These are phyloP conservation scores for Mesorhabditis sp. DNA, from an alignment of 2,888 invertebrate genomes.

Conservation along the genomic window DNA sequence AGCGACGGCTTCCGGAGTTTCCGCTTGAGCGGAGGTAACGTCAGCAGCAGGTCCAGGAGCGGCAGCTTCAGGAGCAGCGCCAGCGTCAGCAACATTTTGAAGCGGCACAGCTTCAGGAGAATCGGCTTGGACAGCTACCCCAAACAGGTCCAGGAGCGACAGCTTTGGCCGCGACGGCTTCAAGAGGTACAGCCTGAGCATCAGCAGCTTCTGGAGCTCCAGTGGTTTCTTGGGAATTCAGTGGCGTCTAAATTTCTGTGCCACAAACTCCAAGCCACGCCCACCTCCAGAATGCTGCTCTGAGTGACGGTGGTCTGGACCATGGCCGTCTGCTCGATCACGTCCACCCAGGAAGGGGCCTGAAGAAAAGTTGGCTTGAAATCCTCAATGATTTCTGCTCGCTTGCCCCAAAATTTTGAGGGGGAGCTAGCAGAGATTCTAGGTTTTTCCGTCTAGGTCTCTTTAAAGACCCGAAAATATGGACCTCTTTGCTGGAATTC, in stretches of 20 bases:
- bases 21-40: background rate
- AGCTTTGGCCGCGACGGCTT: background rate
- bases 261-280: no score
- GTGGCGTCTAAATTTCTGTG: no score
- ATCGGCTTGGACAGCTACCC: no score
- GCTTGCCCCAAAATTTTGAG: no score
- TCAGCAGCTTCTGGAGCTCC: no score
- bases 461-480: no score
- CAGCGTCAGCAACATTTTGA: background rate
- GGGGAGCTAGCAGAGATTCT: no score
- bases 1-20: no score
- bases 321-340: constrained; percentile 1
- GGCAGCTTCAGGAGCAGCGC: background rate
- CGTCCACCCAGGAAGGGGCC: constrained; percentile 5
- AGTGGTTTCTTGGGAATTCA: no score
- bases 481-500: no score
- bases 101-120: background rate
- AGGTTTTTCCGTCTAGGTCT: no score
- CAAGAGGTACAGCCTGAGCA: background rate
- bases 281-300: background rate
- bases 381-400: background rate
- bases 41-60: background rate
- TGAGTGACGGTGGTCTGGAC: background rate
- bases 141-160: no score
- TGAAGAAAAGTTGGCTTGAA: background rate